Evolutionary conservation across 2,113 vertebrate genomes (phyloP).

Genomic region (Oenanthe melanoleuca): DNA sequence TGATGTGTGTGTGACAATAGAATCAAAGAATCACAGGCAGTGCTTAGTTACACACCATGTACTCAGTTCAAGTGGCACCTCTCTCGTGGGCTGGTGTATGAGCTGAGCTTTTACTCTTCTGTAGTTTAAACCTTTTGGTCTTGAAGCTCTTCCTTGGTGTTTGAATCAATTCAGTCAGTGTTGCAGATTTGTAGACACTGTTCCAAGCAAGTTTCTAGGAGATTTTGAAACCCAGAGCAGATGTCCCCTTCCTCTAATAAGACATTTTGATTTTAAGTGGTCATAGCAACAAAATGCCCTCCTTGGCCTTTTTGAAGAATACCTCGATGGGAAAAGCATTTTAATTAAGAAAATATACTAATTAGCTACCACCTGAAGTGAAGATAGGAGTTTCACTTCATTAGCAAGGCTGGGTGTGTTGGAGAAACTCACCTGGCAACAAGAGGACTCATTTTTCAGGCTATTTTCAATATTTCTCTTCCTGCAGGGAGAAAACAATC

Average conservation of each 20-base stretch:
- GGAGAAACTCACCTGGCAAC: slow-evolving; percentile 67
- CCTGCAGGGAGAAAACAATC: slow-evolving; percentile 56
- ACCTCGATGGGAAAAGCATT: slow-evolving; percentile 43
- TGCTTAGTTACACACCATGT: too few species aligned
- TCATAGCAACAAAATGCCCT: slow-evolving; percentile 62
- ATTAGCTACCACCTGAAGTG: slow-evolving; percentile 65
- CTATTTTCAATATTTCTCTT: slow-evolving; percentile 56
- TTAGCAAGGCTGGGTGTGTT: slow-evolving; percentile 57
- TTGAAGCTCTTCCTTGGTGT: not conserved
- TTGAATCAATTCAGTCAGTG: not conserved
- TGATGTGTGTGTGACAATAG: not conserved
- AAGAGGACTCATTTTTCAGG: slow-evolving; percentile 53
- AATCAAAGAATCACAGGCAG: not conserved
- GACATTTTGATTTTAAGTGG: slow-evolving; percentile 56
- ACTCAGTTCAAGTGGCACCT: not conserved
- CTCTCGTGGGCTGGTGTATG: not conserved
- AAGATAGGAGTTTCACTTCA: slow-evolving; percentile 59
- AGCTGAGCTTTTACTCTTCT: not conserved
- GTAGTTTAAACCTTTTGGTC: not conserved
- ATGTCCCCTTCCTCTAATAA: slow-evolving; percentile 55
- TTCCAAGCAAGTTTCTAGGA: slow-evolving; percentile 33
- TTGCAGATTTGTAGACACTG: not conserved
- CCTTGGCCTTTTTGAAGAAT: slow-evolving; percentile 58
- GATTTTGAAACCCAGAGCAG: slow-evolving; percentile 51
- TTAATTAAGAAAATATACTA: slow-evolving; percentile 66